Percentiles rank a stretch among this genome's conserved stretches.
These are phyloP conservation scores for Ictalurus punctatus DNA, from an alignment of 2,113 vertebrate species.

Conservation along the genomic window DNA sequence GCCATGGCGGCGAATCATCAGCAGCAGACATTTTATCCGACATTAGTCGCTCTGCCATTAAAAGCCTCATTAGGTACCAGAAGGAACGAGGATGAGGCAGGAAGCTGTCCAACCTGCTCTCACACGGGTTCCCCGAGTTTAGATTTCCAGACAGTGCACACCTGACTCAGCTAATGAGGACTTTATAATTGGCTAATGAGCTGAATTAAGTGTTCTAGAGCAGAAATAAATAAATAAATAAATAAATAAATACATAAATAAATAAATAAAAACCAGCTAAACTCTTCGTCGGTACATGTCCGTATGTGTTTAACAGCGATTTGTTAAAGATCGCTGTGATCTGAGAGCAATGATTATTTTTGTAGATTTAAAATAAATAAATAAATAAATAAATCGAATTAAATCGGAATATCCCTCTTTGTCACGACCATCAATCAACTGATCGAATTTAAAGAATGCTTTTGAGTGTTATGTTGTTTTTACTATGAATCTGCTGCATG, in stretches of 20 bases:
- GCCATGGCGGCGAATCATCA: constrained; percentile 49
- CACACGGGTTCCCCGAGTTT: not conserved
- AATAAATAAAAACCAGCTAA: not conserved
- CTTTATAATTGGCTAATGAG: constrained; percentile 27
- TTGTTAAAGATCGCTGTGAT: not conserved
- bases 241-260: no score
- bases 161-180: constrained; percentile 29
- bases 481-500: not conserved
- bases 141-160: constrained; percentile 15
- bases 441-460: not conserved
- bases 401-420: not conserved
- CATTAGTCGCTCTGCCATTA: constrained; percentile 23
- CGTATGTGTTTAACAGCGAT: not conserved
- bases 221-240: not conserved
- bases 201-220: not conserved
- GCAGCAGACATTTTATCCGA: constrained; percentile 21
- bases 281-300: not conserved
- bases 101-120: constrained; percentile 9
- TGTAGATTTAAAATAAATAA: no score
- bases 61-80: constrained; percentile 26
- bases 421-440: not conserved
- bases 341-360: no score
- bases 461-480: not conserved
- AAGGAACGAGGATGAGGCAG: not conserved
- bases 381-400: no score